Evolutionary conservation across 2,797 vertebrate genomes (phyloP).

Genomic region (Tamandua tetradactyla): DNA sequence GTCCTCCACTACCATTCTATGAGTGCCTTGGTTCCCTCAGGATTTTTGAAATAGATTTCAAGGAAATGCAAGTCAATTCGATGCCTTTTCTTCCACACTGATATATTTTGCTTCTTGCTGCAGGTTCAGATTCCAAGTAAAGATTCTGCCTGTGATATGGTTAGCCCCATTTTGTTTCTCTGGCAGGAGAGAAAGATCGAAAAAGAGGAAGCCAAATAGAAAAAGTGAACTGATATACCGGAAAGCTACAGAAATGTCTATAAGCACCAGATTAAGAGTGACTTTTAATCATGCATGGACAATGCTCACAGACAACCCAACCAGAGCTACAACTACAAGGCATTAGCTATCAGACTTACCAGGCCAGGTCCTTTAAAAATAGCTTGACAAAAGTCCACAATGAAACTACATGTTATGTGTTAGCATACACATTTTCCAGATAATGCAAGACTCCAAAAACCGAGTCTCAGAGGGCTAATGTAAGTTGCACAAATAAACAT

Average conservation of each 20-base stretch:
- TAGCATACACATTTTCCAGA: background rate
- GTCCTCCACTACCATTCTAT: conserved; percentile 62
- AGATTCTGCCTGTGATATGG: background rate
- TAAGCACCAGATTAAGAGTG: background rate
- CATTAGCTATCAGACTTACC: background rate
- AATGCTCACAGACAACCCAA: background rate
- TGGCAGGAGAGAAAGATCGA: background rate
- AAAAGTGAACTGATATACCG: background rate
- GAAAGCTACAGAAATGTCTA: background rate
- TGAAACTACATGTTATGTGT: background rate
- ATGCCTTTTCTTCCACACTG: conserved; percentile 55
- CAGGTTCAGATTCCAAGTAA: conserved; percentile 48
- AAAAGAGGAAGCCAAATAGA: conserved; percentile 32
- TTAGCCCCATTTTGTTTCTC: background rate
- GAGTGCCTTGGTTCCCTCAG: conserved; percentile 56
- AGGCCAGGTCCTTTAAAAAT: background rate
- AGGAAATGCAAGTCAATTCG: conserved; percentile 78
- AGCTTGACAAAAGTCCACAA: background rate
- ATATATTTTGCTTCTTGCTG: conserved; percentile 24
- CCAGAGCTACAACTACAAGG: background rate
- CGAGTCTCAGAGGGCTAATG: background rate
- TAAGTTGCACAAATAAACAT: background rate
- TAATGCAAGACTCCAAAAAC: no score
- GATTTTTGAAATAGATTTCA: conserved; percentile 70
- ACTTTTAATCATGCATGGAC: background rate